Evolutionary conservation across 2,888 invertebrate genomes (phyloP), one percentile per base, ranked within the genome.

Genomic region (Macrophya alboannulata): DNA sequence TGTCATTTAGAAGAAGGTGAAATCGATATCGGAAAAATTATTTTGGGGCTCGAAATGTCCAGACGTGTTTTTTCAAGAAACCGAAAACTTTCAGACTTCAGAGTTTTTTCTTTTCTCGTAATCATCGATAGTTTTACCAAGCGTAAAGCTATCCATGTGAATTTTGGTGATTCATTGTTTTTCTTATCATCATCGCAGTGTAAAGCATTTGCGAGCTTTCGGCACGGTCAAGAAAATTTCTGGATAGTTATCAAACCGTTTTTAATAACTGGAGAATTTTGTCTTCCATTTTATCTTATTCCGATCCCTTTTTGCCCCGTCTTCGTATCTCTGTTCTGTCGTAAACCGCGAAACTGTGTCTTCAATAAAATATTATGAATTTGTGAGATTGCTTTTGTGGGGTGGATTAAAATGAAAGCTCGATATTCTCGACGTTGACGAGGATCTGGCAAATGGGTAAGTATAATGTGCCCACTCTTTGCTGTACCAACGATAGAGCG

Each of bases 281-380:
- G 8, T 31, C 17, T n/a, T 37, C 10, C 77, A 17, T 17, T 76
- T 76, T n/a, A n/a, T 17, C 31, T 6, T 4, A 17, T 17, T 51
- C 31, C 17, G 15, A 10, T 21, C 0, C 25, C 48, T 1, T 31
- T 6, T 45, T 21, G 4, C 21, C 10, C 25, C 76, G 12, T 12
- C n/a, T 48, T 21, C 76, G 10, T 17, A 6, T 31, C 17, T 51
- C 21, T 8, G 3, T 4, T 25, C 48, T 17, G 51, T 8, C 25
- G 17, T 15, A 31, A 15, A 37, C 15, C 17, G 31, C 43, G 51
- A 37, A 77, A 77, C 17, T 55, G 55, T 31, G 55, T 43, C 81
- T 77, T 37, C n/a, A 81, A 81, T 81, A 40, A 81, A 81, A 81
- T 62, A 81, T 62, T 81, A 43, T 81, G 65, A 81, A 81, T 81